Evolutionary conservation across 2,113 vertebrate genomes (phyloP).

Genomic region (Catharus minimus): DNA sequence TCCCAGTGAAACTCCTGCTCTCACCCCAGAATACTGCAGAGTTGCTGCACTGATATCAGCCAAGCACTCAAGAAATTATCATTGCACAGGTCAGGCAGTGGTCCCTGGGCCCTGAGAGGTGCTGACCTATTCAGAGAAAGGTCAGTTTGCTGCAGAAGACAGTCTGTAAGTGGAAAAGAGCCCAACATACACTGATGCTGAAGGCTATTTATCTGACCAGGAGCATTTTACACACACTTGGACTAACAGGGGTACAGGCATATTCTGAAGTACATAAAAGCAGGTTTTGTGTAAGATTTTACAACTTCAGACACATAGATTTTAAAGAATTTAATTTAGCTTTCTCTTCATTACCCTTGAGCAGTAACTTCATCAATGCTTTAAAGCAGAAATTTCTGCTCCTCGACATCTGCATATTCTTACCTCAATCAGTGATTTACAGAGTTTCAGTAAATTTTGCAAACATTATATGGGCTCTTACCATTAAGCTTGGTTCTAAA

Average conservation of each 20-base stretch:
- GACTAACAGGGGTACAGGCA: background rate
- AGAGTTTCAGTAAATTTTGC: background rate
- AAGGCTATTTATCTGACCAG: background rate
- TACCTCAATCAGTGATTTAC: background rate
- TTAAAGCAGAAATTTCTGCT: background rate
- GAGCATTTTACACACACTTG: background rate
- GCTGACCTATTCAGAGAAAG: constrained; percentile 55
- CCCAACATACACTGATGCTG: background rate
- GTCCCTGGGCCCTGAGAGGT: constrained; percentile 13
- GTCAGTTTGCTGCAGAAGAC: constrained; percentile 37
- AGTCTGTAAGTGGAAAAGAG: constrained; percentile 13
- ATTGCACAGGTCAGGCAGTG: background rate
- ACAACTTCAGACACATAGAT: background rate
- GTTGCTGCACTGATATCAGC: background rate
- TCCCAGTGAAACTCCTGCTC: background rate
- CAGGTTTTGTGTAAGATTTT: background rate
- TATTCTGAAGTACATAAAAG: background rate
- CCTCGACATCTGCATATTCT: background rate
- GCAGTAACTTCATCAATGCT: background rate
- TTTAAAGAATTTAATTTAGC: background rate
- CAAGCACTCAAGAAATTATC: background rate
- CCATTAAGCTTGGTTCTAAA: background rate
- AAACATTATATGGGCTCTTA: background rate
- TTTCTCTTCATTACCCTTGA: background rate
- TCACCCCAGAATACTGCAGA: background rate